Evolutionary conservation across 2,797 vertebrate species (phyloP).

Genomic region (Aselliscus stoliczkanus): DNA sequence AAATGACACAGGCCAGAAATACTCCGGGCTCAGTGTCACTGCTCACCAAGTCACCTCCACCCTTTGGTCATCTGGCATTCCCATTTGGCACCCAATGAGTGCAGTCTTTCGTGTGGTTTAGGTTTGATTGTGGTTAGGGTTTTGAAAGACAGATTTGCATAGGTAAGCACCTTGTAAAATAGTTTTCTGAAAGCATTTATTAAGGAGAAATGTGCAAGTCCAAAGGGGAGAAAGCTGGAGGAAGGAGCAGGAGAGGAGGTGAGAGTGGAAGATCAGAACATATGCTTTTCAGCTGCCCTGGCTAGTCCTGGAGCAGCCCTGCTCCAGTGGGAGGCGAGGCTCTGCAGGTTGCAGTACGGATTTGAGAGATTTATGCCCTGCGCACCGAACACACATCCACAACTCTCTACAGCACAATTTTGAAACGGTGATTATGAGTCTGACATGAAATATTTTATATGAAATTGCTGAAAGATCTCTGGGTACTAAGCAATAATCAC

Average conservation of each 20-base stretch:
- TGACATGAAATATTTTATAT: slow-evolving; percentile 84
- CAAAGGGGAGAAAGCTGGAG: slow-evolving; percentile 62
- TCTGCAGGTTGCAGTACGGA: slow-evolving; percentile 82
- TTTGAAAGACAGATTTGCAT: slow-evolving; percentile 83
- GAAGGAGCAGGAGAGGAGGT: slow-evolving; percentile 71
- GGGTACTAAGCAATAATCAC: slow-evolving; percentile 85
- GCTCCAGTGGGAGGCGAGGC: slow-evolving; percentile 78
- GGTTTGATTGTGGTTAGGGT: slow-evolving; percentile 66
- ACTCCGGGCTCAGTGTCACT: slow-evolving; percentile 68
- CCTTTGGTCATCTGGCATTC: slow-evolving; percentile 41
- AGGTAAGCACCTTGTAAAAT: slow-evolving; percentile 81
- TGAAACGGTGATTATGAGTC: slow-evolving; percentile 87
- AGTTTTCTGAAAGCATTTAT: slow-evolving; percentile 86
- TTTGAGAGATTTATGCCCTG: slow-evolving; percentile 88
- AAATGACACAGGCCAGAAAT: not conserved
- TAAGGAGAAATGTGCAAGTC: slow-evolving; percentile 82
- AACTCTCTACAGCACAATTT: slow-evolving; percentile 82
- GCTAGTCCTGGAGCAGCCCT: slow-evolving; percentile 63
- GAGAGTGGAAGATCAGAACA: slow-evolving; percentile 80
- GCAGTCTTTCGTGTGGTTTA: slow-evolving; percentile 70
- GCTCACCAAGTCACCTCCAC: slow-evolving; percentile 6
- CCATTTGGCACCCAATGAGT: slow-evolving; percentile 40
- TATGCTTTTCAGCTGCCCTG: slow-evolving; percentile 89
- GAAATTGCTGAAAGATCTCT: slow-evolving; percentile 84
- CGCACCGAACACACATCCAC: slow-evolving; percentile 69